Base-by-base conservation (phyloP, 2,797 vertebrate genomes). In the Cygnus olor region DNA sequence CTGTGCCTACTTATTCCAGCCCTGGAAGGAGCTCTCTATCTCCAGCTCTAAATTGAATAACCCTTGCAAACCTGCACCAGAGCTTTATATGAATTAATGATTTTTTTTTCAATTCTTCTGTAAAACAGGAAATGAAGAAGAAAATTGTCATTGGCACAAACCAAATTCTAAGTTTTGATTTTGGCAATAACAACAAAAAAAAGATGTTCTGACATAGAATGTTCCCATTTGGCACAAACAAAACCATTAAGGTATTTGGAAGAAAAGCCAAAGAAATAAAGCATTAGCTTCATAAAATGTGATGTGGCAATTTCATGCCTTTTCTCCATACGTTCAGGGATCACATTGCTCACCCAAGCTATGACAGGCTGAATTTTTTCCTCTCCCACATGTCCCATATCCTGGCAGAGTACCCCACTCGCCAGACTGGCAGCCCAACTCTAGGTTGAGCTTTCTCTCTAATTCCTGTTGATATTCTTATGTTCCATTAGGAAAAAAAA, bases 231-330 rank as follows among this genome's bases (percentile, higher is more conserved):
- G 93, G 80, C 69, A 80, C 63, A 85, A 95, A 95, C 28, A 83
- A 92, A 95, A 28, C 66, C 72, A 92, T 65, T 78, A 88, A 77
- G 85, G 49, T 89, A 94, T 94, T 92, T 85, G 87, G 83, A 94
- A 80, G 69, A 88, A 85, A 94, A 83, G 72, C 72, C 89, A 93
- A 92, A 89, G 76, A 83, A 95, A 92, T 69, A 76, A 69, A 92
- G 9, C 22, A n/a, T 71, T 89, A 85, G 8, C 24, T 90, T 85
- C 10, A 38, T 64, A 78, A 95, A 94, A 80, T 78, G 71, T 11
- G 30, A 84, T 65, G 71, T 82, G 77, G 45, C 40, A 57, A 82
- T 77, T 49, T 80, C 60, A 71, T 80, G 32, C 10, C 34, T 89
- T 88, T 80, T n/a, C n/a, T 80, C 36, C 47, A 27, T 34, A 80